phyloP scores from a whole-genome alignment of 2,888 invertebrate species.

The Dorcus parallelipipedus region DNA sequence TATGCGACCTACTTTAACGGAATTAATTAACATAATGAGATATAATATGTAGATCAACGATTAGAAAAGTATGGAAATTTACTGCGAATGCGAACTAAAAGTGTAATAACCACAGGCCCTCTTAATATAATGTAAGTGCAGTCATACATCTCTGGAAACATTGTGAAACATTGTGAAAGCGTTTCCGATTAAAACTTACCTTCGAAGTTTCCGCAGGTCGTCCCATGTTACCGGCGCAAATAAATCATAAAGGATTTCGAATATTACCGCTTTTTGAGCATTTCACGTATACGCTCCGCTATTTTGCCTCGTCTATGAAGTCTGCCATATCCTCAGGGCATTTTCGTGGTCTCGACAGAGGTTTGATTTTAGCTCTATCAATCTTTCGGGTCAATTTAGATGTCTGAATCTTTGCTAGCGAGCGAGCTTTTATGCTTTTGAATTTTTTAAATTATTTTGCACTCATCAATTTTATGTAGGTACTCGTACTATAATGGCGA shows the following conservation, averaged over 20 bases:
- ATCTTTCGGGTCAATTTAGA: not conserved
- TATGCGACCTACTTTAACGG: no score
- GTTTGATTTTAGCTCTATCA: slow-evolving; percentile 14
- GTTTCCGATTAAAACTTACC: slow-evolving; percentile 9
- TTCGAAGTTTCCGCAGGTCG: slow-evolving; percentile 3
- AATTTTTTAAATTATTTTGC: no score
- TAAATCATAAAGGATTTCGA: slow-evolving; percentile 10
- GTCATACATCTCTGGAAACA: not conserved
- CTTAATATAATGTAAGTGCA: not conserved
- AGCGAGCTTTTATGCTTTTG: no score
- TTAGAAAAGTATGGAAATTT: no score
- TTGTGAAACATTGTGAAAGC: not conserved
- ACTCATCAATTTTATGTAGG: no score
- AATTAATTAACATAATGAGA: no score
- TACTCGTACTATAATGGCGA: no score
- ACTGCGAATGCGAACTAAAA: no score
- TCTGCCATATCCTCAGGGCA: slow-evolving; percentile 3
- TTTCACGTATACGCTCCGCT: slow-evolving; percentile 1
- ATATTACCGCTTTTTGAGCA: slow-evolving; percentile 1
- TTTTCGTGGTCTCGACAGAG: slow-evolving; percentile 14
- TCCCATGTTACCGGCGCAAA: not conserved
- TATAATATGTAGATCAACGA: no score
- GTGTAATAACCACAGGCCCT: not conserved
- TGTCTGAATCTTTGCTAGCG: not conserved
- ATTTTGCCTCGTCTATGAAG: not conserved